A percentile compares a stretch with the other conserved stretches of the same genome.
These are phyloP conservation scores for Lipotes vexillifer DNA, from an alignment of 2,113 vertebrate species.

Conservation along the genomic window DNA sequence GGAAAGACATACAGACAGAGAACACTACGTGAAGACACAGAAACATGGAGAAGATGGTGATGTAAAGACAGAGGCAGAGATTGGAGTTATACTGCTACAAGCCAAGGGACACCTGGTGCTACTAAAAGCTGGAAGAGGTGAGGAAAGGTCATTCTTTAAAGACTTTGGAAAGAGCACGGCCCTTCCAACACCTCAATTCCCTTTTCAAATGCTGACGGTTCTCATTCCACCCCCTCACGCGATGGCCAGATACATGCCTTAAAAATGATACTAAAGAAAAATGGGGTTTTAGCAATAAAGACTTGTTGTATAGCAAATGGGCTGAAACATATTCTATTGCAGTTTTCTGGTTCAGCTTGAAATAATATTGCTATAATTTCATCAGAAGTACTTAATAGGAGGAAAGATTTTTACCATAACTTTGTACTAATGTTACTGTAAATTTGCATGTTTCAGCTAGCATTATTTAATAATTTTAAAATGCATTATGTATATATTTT, in stretches of 20 bases:
- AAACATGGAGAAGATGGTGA: neutral
- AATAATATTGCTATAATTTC: neutral
- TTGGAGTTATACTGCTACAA: neutral
- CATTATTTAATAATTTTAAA: neutral
- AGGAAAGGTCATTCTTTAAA: neutral
- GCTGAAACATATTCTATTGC: neutral
- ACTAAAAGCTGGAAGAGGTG: neutral
- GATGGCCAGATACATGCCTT: neutral
- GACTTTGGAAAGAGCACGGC: neutral
- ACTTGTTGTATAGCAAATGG: neutral
- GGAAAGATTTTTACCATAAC: neutral
- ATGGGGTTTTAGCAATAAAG: neutral
- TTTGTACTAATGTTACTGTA: neutral
- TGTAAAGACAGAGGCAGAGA: neutral
- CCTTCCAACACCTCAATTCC: neutral
- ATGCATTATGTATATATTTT: neutral
- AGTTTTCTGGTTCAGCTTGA: neutral
- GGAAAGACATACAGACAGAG: neutral
- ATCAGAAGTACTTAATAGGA: neutral
- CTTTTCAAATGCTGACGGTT: neutral
- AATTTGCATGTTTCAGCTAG: neutral
- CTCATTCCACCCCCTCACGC: neutral
- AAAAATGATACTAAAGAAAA: slow-evolving; percentile 13
- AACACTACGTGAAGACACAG: neutral
- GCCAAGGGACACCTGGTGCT: neutral